phyloP scores from a whole-genome alignment of 2,113 vertebrate genomes.

The Pogonocichla stellata region DNA sequence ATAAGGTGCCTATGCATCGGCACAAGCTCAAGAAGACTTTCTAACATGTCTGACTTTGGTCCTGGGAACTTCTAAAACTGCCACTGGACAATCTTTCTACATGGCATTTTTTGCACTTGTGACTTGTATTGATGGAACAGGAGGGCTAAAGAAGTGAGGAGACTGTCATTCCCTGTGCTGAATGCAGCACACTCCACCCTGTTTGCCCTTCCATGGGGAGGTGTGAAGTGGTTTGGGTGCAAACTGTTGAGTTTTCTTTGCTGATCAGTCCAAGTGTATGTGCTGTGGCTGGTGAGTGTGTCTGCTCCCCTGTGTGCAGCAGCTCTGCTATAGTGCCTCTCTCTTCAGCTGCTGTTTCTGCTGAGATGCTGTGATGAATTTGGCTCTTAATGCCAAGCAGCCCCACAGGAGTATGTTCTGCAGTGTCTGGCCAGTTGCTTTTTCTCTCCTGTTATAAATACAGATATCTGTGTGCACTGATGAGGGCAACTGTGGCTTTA shows the following conservation, averaged over 20 bases:
- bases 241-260: background rate
- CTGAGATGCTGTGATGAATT: background rate
- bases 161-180: background rate
- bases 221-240: background rate
- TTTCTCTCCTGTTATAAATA: background rate
- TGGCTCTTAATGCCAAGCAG: background rate
- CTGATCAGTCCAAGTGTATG: background rate
- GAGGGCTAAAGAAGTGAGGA: background rate
- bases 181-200: background rate
- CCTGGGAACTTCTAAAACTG: background rate
- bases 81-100: background rate
- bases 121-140: background rate
- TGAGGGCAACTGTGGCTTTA: background rate
- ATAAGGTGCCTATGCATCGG: rapidly evolving
- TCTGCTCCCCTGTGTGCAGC: background rate
- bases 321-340: background rate
- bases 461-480: background rate
- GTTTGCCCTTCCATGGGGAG: background rate
- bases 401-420: background rate
- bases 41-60: background rate
- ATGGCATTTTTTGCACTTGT: background rate
- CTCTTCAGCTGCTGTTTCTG: background rate
- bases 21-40: background rate
- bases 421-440: background rate
- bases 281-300: background rate